Base-by-base conservation (phyloP, 2,888 invertebrate species). In the Crepidodera aurea region DNA sequence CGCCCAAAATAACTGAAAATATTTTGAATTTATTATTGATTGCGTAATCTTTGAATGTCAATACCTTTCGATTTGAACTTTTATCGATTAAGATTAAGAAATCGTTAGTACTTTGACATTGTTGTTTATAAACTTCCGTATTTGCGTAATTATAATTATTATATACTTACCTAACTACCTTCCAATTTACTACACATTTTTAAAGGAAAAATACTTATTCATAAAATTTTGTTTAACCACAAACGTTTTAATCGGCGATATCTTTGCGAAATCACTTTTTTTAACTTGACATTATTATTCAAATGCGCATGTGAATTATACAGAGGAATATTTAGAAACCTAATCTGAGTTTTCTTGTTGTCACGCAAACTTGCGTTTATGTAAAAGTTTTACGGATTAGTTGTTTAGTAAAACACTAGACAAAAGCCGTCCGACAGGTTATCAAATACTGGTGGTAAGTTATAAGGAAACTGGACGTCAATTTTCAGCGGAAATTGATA, bases 341-440 rank as follows among this genome's bases (percentile, higher is more conserved):
- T 29, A 34, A 34, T 34, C 34, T 34, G 34, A 13, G 3, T 34
- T 34, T 34, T 22, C 12, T 34, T 34, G 1, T 34, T 34, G 44
- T 44, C 44, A 44, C 44, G 44, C 34, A 34, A 34, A 3, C 34
- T 2, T 34, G 12, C 44, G 44, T 22, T 44, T 25, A 44, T 25
- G 25, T 22, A 19, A 44, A 44, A 16, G 22, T n/a, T 22, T 44
- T 22, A 39, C 39, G 39, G 39, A 8, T 39, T 15, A 39, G 10
- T 39, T 12, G 39, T 7, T 39, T 39, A 15, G 7, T 39, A 16
- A 39, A 39, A 39, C 19, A 13, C 7, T 40, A 2, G 2, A 42
- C 16, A 42, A 39, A 42, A 16, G 42, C 42, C 6, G 42, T 10
- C 19, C 42, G 15, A 39, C 39, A 15, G n/a, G 42, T 42, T 42